Evolutionary conservation across 1,140 invertebrate genomes (phyloP).

Genomic region (Tribolium castaneum): DNA sequence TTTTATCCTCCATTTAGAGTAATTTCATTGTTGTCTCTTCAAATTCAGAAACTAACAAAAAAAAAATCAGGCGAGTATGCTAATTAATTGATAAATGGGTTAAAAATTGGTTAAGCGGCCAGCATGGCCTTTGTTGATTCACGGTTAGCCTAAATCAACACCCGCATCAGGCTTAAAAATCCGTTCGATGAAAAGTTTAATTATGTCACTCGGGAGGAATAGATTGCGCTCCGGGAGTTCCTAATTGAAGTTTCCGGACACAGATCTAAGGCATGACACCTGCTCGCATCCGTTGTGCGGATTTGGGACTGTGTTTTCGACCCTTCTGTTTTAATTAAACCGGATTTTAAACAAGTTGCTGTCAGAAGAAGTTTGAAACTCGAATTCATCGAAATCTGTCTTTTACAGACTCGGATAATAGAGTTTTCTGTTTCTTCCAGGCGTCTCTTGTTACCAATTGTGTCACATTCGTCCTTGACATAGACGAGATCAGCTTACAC

Average conservation of each 20-base stretch:
- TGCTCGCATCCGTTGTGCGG: constrained; percentile 14
- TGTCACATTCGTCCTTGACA: neutral
- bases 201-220: neutral
- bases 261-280: constrained; percentile 22
- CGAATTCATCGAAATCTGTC: neutral
- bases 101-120: too few species aligned
- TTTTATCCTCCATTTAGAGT: neutral
- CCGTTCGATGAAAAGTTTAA: neutral
- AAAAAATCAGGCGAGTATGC: neutral
- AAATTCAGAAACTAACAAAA: neutral
- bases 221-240: neutral
- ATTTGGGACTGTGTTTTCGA: constrained; percentile 4
- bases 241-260: constrained; percentile 25
- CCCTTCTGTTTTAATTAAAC: neutral
- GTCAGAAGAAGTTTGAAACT: neutral
- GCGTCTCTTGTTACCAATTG: neutral
- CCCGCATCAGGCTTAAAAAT: neutral
- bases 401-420: neutral
- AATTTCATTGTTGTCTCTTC: neutral
- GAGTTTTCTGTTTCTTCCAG: neutral
- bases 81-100: too few species aligned
- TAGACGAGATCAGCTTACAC: neutral
- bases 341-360: neutral
- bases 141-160: too few species aligned
- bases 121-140: too few species aligned